Conservation (phyloP, 2,888 invertebrate species). For the Sarcophaga caerulescens region DNA sequence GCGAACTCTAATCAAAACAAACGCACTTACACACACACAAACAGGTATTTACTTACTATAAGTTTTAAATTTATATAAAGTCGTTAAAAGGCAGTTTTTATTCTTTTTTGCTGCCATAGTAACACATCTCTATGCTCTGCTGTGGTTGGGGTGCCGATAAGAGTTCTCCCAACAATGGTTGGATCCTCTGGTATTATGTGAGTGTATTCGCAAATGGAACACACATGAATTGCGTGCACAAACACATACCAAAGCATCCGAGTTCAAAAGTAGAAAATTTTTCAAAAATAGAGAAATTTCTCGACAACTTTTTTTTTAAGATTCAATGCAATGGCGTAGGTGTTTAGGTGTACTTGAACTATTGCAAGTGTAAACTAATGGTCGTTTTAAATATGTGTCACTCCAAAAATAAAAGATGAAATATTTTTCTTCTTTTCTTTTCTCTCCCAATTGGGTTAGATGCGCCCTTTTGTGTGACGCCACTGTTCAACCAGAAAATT, state of each 20-base stretch:
- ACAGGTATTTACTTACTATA: conserved; percentile 50
- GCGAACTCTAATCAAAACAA: neutral
- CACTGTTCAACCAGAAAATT: neutral
- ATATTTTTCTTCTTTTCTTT: no score
- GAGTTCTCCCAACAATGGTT: conserved; percentile 17
- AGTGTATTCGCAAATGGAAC: conserved; percentile 7
- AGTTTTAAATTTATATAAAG: conserved; percentile 55
- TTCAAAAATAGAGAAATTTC: no score
- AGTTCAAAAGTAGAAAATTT: no score
- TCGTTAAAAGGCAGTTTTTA: conserved; percentile 5
- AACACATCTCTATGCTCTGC: no score
- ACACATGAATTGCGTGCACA: conserved; percentile 16
- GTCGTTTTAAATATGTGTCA: no score
- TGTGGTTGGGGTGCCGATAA: conserved; percentile 45
- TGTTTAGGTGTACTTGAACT: no score
- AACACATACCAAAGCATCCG: neutral
- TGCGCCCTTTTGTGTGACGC: neutral
- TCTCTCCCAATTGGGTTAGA: no score
- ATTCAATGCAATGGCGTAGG: no score
- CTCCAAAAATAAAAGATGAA: no score
- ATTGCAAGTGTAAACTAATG: no score
- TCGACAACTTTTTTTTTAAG: no score
- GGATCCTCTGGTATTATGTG: neutral
- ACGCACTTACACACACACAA: conserved; percentile 59
- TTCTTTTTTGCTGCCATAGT: no score